phyloP scores from a whole-genome alignment of 2,888 invertebrate species.

The Laspeyria flexula region DNA sequence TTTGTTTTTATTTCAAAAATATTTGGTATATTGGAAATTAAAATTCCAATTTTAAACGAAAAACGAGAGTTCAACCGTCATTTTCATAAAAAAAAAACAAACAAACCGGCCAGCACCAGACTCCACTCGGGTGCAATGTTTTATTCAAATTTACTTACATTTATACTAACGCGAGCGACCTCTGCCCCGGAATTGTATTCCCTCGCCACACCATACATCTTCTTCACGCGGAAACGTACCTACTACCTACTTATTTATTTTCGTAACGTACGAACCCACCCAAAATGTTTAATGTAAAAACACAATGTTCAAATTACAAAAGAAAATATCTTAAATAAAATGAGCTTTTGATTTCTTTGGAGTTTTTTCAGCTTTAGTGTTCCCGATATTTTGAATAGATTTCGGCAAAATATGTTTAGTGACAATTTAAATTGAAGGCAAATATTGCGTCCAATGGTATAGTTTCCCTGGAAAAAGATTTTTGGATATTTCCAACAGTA shows the following conservation, averaged over 20 bases:
- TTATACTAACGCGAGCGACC: constrained; percentile 85
- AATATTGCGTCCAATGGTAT: too few species aligned
- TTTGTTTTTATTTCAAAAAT: too few species aligned
- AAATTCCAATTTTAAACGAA: background rate
- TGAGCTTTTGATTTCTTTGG: too few species aligned
- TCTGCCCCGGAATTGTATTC: constrained; percentile 82
- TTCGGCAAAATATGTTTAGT: too few species aligned
- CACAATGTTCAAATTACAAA: constrained; percentile 7
- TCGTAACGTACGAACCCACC: constrained; percentile 52
- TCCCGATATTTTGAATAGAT: too few species aligned
- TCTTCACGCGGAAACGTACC: constrained; percentile 72
- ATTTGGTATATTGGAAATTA: too few species aligned
- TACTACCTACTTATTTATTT: constrained; percentile 80
- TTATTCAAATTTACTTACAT: constrained; percentile 87
- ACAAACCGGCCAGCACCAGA: constrained; percentile 39
- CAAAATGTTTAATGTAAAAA: constrained; percentile 27
- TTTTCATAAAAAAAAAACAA: constrained; percentile 36
- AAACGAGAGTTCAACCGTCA: constrained; percentile 3
- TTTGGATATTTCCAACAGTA: too few species aligned
- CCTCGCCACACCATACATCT: constrained; percentile 83
- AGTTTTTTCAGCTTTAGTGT: too few species aligned
- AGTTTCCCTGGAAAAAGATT: too few species aligned
- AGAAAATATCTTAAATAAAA: too few species aligned
- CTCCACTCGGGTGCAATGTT: constrained; percentile 68
- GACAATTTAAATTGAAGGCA: too few species aligned